Percentiles rank a stretch among this genome's conserved stretches.
Evolutionary conservation across 1,140 invertebrate species (phyloP).

Genomic region (Nasonia vitripennis): DNA sequence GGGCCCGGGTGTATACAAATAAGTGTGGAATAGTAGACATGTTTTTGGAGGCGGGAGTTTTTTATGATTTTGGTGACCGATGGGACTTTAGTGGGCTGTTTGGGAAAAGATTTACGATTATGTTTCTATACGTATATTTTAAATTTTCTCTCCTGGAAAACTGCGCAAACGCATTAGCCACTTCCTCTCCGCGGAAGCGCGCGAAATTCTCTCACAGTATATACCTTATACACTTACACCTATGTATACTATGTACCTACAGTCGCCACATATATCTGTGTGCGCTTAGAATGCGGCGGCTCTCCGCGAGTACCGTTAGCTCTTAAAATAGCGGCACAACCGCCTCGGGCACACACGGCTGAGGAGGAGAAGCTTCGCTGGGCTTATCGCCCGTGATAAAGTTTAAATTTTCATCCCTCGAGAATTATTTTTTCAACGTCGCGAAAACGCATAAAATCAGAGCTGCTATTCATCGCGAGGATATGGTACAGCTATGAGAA

Average conservation of each 20-base stretch:
- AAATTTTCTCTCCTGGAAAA: neutral
- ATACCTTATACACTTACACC: neutral
- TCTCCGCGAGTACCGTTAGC: slow-evolving; percentile 39
- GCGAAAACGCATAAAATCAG: no score
- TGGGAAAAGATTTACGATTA: no score
- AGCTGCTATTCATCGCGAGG: no score
- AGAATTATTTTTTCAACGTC: no score
- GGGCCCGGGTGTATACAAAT: no score
- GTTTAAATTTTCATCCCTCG: neutral
- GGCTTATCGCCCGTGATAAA: neutral
- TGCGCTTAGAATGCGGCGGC: slow-evolving; percentile 37
- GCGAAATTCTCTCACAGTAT: neutral
- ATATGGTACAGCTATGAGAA: no score
- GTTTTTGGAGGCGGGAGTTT: neutral
- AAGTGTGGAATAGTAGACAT: no score
- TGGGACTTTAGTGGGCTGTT: no score
- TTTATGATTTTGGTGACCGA: no score
- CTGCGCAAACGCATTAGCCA: neutral
- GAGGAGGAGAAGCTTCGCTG: neutral
- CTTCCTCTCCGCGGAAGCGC: neutral
- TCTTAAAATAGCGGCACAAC: slow-evolving; percentile 48
- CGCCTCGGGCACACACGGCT: neutral
- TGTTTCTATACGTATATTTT: no score
- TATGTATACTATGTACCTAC: neutral
- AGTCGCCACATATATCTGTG: neutral